phyloP scores from a whole-genome alignment of 2,888 invertebrate species.

The Drosophila birchii region DNA sequence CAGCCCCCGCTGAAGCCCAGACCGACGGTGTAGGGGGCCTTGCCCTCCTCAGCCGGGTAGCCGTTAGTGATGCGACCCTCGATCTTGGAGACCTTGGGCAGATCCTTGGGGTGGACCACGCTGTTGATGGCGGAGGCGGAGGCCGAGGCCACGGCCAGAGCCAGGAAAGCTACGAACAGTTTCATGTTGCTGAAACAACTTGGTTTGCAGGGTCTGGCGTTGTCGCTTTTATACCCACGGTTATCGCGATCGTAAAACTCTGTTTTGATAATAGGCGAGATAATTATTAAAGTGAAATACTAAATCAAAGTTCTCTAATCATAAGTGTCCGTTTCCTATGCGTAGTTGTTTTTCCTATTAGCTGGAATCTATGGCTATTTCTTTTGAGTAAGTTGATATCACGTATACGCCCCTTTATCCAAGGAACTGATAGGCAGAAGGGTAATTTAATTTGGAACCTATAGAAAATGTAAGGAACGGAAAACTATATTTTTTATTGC shows the following conservation, averaged over 20 bases:
- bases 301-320: conserved; percentile 30
- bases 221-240: conserved; percentile 17
- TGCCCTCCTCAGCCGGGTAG: conserved; percentile 49
- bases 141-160: conserved; percentile 43
- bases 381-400: background rate
- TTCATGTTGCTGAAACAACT: conserved; percentile 44
- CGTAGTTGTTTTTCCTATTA: background rate
- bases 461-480: background rate
- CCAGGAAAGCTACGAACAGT: conserved; percentile 34
- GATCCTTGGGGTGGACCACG: conserved; percentile 36
- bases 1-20: conserved; percentile 66
- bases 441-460: background rate
- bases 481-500: background rate
- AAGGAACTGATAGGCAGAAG: too few species aligned
- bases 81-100: conserved; percentile 28
- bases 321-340: background rate
- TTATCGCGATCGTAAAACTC: background rate
- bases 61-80: conserved; percentile 46
- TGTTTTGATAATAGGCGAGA: conserved; percentile 6
- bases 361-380: background rate
- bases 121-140: conserved; percentile 17
- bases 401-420: background rate
- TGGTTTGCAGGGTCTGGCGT: background rate
- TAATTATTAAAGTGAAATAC: conserved; percentile 7
- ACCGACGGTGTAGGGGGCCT: conserved; percentile 77